phyloP scores from a whole-genome alignment of 2,797 vertebrate species.

The Microcaecilia unicolor region DNA sequence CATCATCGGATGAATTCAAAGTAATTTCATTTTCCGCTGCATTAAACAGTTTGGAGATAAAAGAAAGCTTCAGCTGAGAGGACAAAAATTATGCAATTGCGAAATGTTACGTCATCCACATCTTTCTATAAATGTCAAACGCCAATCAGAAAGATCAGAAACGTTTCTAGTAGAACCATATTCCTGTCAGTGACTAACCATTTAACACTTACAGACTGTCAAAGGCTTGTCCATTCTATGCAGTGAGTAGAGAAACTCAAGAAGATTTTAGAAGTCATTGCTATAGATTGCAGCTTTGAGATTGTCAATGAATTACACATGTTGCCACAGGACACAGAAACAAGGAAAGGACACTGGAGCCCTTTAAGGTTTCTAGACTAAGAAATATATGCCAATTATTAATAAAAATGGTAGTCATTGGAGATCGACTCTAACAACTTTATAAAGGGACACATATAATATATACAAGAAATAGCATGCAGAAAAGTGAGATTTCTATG shows the following conservation, averaged over 20 bases:
- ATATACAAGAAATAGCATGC: conserved; percentile 2
- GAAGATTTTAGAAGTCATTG: no score
- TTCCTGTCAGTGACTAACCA: neutral
- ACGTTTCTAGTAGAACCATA: conserved; percentile 6
- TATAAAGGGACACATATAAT: neutral
- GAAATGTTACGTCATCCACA: conserved; percentile 2
- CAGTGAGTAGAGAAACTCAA: no score
- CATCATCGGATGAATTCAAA: conserved; percentile 28
- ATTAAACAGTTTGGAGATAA: conserved; percentile 19
- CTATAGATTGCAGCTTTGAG: neutral
- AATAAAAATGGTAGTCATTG: neutral
- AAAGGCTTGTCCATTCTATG: neutral
- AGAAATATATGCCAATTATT: neutral
- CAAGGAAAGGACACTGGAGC: neutral
- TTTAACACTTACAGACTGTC: neutral
- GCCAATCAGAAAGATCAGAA: conserved; percentile 17
- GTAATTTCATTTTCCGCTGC: conserved; percentile 8
- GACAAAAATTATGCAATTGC: conserved; percentile 8
- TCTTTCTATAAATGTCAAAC: conserved; percentile 7
- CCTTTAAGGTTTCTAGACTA: neutral
- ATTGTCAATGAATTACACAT: neutral
- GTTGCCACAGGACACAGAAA: neutral
- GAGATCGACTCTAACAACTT: neutral
- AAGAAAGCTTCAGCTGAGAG: conserved; percentile 1
- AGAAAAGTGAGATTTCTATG: conserved; percentile 21